Evolutionary conservation across 1,140 invertebrate species (phyloP), one percentile per base, ranked within the genome.

Genomic region (Proctacanthus coquilletti): DNA sequence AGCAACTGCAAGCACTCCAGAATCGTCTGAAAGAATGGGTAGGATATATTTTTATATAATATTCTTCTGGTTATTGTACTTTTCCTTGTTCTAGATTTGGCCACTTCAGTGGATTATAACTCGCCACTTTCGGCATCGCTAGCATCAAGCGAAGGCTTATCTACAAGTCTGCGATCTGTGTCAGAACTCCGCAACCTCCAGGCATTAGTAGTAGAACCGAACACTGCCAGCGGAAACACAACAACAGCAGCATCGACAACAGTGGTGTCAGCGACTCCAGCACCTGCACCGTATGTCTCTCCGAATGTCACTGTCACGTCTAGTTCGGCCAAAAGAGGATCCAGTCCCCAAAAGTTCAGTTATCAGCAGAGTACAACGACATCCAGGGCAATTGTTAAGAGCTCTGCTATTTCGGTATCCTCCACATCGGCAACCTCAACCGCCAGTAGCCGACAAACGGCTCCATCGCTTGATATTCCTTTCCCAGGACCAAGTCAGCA

Each of bases 91-190:
- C 46, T 51, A 52, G 65, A 69, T 48, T 61, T 64, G 18, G 58
- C 62, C 34, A 62, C 61, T 14, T 61, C 65, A 3, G 51, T 57
- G 38, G 63, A 65, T 27, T 56, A 54, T 4, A 62, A 60, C 32
- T 70, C 68, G 5, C 68, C 68, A 11, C 42, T 71, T 15, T 70
- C 68, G 1, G 62, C 63, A 2, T 71, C 69, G 6, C 44, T 71
- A 38, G 65, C 68, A 4, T 70, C 68, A 0, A 70, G 68, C 13
- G 68, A 70, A 36, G 68, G 68, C 20, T 56, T 67, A 21, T 56
- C 60, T 18, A 58, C 62, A 1, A 65, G 63, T 39, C 41, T 63
- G 11, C 55, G 59, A 29, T 58, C 57, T 10, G 35, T 32, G 13
- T 58, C 56, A 15, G 62, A 64, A 38, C 41, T 65, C 2, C 61